These are phyloP conservation scores for Conus ventricosus DNA, from an alignment of 1,140 invertebrate genomes.

Conservation along the genomic window DNA sequence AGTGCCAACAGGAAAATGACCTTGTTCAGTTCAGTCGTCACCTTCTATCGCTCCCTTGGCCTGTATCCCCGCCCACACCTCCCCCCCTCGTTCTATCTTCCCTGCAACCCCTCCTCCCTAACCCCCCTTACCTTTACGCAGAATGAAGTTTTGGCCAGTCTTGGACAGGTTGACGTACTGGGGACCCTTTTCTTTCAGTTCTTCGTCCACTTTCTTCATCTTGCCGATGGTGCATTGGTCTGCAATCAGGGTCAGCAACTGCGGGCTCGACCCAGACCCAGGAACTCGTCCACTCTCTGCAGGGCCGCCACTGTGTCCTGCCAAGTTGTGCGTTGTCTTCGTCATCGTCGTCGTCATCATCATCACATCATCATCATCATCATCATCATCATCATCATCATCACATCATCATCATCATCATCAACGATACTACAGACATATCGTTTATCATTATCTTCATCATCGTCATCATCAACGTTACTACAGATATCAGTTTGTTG, in stretches of 20 bases:
- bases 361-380: not conserved
- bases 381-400: not conserved
- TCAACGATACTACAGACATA: not conserved
- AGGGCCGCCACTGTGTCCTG: slow-evolving; percentile 45
- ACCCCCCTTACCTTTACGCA: slow-evolving; percentile 26
- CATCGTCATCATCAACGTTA: not conserved
- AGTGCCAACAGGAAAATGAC: not conserved
- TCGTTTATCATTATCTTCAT: not conserved
- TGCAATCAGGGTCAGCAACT: slow-evolving; percentile 42
- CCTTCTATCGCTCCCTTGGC: not conserved
- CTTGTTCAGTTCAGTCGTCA: not conserved
- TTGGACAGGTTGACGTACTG: slow-evolving; percentile 25
- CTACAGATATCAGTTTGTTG: not conserved
- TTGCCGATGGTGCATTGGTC: slow-evolving; percentile 51
- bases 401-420: not conserved
- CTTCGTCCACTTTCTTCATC: slow-evolving; percentile 52
- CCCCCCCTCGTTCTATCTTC: slow-evolving; percentile 25
- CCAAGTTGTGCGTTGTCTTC: not conserved
- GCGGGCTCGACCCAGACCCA: slow-evolving; percentile 38
- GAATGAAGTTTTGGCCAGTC: slow-evolving; percentile 29
- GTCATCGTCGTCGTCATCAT: not conserved
- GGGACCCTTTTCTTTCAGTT: slow-evolving; percentile 36
- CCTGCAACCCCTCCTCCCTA: not conserved
- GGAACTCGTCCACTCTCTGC: slow-evolving; percentile 44
- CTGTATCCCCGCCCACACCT: not conserved